phyloP scores from a whole-genome alignment of 2,113 vertebrate species.

The Terrapene triunguis region DNA sequence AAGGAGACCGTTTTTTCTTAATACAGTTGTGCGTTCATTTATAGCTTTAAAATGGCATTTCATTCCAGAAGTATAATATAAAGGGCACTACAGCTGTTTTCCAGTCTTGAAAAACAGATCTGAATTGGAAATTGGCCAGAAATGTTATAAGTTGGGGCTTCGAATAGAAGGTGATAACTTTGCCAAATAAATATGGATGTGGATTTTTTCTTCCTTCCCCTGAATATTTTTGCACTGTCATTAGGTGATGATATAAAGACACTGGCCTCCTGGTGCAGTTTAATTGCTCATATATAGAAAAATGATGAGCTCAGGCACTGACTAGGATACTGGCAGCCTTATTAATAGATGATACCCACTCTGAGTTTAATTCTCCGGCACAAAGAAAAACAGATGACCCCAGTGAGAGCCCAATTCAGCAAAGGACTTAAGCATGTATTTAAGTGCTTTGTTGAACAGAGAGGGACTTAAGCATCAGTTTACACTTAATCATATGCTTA shows the following conservation, averaged over 20 bases:
- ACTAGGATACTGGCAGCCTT: conserved; percentile 61
- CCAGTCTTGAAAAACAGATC: conserved; percentile 51
- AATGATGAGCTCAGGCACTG: conserved; percentile 74
- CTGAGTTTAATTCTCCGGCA: conserved; percentile 57
- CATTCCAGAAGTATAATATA: conserved; percentile 46
- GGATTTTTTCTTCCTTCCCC: conserved; percentile 22
- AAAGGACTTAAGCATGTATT: neutral
- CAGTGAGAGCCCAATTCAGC: conserved; percentile 25
- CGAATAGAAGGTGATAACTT: conserved; percentile 74
- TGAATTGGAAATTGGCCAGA: conserved; percentile 59
- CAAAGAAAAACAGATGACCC: conserved; percentile 47
- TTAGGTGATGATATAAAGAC: conserved; percentile 76
- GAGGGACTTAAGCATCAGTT: neutral
- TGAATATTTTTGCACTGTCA: conserved; percentile 46
- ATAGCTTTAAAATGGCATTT: conserved; percentile 13
- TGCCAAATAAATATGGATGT: conserved; percentile 70
- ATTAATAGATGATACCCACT: conserved; percentile 61
- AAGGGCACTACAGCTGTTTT: conserved; percentile 54
- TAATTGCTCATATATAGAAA: conserved; percentile 78
- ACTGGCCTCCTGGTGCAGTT: conserved; percentile 68
- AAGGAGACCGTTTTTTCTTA: neutral
- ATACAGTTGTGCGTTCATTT: neutral
- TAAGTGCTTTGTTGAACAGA: neutral
- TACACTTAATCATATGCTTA: neutral
- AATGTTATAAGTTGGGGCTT: conserved; percentile 37